Conservation (phyloP, 2,113 vertebrate genomes). For the Setophaga petechia region DNA sequence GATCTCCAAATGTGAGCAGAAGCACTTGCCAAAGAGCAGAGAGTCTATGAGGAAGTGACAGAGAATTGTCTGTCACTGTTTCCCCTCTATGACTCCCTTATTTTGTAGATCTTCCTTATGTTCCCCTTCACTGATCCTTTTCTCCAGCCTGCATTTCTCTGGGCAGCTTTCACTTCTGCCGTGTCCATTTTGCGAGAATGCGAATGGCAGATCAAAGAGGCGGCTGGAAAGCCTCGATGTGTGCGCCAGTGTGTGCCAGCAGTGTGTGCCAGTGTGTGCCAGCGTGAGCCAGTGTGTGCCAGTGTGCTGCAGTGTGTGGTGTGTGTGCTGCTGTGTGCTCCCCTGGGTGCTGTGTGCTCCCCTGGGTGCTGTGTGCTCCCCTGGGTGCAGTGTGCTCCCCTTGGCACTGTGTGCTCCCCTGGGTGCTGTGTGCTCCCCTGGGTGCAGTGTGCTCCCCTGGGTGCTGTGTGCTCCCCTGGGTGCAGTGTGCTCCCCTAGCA, state of each 20-base stretch:
- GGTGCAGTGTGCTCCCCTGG: no score
- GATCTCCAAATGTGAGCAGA: not conserved
- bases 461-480: no score
- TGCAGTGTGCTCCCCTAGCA: no score
- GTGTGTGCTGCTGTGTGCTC: not conserved
- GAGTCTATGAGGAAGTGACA: not conserved
- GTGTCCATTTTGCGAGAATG: fast-evolving
- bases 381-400: not conserved
- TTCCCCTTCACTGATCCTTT: not conserved
- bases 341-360: not conserved
- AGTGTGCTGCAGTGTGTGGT: not conserved
- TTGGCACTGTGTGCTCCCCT: not conserved
- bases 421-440: not conserved
- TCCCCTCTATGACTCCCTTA: not conserved
- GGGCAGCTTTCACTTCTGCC: not conserved
- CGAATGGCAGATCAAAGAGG: not conserved
- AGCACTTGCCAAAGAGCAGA: not conserved
- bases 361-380: not conserved
- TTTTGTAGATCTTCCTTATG: not conserved
- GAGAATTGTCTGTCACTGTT: not conserved
- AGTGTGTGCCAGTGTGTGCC: not conserved
- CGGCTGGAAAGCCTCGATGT: not conserved
- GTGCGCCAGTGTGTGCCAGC: not conserved
- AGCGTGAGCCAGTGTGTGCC: not conserved
- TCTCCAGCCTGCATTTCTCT: not conserved